Percentiles rank a stretch among this genome's conserved stretches.
These are phyloP conservation scores for Balaenoptera acutorostrata DNA, from an alignment of 2,113 vertebrate genomes.

Conservation along the genomic window DNA sequence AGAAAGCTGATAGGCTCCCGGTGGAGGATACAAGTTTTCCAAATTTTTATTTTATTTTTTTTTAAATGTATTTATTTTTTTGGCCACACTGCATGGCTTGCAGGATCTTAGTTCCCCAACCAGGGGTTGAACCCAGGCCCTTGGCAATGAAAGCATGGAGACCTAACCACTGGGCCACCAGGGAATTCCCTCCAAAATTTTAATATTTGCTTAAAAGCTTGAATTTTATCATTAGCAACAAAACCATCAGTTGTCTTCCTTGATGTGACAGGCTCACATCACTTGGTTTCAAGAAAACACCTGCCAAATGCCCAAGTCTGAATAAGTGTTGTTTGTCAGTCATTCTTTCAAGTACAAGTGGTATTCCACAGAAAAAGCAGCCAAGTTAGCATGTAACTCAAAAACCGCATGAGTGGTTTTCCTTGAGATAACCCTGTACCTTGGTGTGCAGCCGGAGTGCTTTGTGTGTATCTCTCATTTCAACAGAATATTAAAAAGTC, in stretches of 20 bases:
- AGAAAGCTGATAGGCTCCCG: not conserved
- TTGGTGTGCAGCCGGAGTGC: not conserved
- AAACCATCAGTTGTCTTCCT: not conserved
- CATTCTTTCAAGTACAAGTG: not conserved
- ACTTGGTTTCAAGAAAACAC: no score
- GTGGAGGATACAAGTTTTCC: not conserved
- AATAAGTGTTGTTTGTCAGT: accelerated
- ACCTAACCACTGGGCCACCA: not conserved
- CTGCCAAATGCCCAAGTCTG: not conserved
- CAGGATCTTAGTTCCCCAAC: not conserved
- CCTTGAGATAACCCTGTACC: accelerated
- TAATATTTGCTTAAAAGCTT: not conserved
- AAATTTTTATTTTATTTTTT: not conserved
- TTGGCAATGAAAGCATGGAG: accelerated
- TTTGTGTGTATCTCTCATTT: not conserved
- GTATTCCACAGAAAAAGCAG: no score
- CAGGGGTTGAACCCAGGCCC: not conserved
- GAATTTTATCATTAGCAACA: not conserved
- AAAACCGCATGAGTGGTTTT: no score
- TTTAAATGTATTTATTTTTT: not conserved
- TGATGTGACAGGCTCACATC: not conserved
- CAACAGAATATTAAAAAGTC: not conserved
- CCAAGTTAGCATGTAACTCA: not conserved
- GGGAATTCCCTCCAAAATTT: not conserved
- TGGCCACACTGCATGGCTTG: not conserved